Percentiles rank a stretch among this genome's conserved stretches.
These are phyloP conservation scores for Phocoena phocoena DNA, from an alignment of 2,113 vertebrate species.

Conservation along the genomic window DNA sequence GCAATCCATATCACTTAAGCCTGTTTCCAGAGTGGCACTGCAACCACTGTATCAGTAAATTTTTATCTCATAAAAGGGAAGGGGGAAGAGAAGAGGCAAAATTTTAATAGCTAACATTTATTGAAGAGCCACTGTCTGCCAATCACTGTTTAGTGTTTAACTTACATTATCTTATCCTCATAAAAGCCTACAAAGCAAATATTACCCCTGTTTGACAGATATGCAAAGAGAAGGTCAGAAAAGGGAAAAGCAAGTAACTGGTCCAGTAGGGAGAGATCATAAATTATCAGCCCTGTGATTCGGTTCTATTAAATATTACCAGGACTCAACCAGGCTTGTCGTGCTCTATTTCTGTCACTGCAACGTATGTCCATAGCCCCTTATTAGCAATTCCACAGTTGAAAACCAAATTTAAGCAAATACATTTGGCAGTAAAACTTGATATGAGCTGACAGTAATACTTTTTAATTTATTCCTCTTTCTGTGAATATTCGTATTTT, in stretches of 20 bases:
- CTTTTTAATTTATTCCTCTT: constrained; percentile 39
- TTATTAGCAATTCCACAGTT: neutral
- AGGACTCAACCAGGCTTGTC: neutral
- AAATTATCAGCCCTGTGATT: neutral
- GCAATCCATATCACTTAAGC: neutral
- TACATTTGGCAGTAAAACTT: constrained; percentile 20
- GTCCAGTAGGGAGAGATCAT: neutral
- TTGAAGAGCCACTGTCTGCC: neutral
- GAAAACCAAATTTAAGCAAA: constrained; percentile 43
- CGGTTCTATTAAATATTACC: neutral
- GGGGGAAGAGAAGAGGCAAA: neutral
- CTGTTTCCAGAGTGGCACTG: neutral
- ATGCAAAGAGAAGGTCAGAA: neutral
- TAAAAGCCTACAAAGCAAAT: neutral
- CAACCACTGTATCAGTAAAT: too few relatives aligned
- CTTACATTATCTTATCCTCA: neutral
- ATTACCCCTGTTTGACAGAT: neutral
- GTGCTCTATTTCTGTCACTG: neutral
- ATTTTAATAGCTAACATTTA: neutral
- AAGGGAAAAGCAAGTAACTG: neutral
- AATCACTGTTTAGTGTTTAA: neutral
- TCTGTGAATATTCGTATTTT: constrained; percentile 26
- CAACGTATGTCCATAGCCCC: neutral
- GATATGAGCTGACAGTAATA: neutral
- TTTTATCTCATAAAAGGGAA: neutral